Base-by-base conservation (phyloP, 2,888 invertebrate genomes). In the Drosophila neutralis region DNA sequence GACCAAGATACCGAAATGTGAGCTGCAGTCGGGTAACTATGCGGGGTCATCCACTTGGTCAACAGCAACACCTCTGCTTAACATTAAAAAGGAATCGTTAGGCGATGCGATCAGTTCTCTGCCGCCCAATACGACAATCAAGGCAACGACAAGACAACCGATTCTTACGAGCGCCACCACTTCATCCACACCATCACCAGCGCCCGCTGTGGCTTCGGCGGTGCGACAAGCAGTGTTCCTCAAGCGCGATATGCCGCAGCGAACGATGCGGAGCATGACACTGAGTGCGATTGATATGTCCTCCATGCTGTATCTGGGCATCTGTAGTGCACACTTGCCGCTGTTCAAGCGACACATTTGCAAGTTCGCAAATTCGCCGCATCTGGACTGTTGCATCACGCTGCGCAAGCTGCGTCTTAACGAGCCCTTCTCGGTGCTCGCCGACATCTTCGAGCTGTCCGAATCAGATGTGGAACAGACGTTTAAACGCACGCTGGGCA, bases 371-470 rank as follows among this genome's bases (percentile, higher is more conserved):
- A 91, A 91, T 71, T 73, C 92, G 4, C 74, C 92, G 2, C 75
- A 91, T n/a, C 63, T 92, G 33, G 92, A 93, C 68, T 88, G 92
- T 54, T 93, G 91, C 65, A 78, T 93, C 51, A 91, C 93, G 4
- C 61, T 93, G 1, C 91, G 92, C 33, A 93, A 93, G 71, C 63
- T 93, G 33, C 91, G 92, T 7, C 89, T 91, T 51, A 93, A 93
- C 71, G 93, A 93, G 60, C 86, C 92, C 24, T 93, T 93, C 31
- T 72, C 90, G 0, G 38, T 92, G 54, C 79, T 93, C 11, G 92
- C 87, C 1, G 92, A 93, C 62, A 87, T 90, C 61, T 93, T 93
- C 73, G 93, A 93, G 62, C 76, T 92, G 36, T 84, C 72, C 24
- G 92, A 92, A 56, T 56, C 64, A 15, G 93, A 93, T 63, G 87